Evolutionary conservation across 2,888 invertebrate species (phyloP).

Genomic region (Peribatodes rhomboidaria): DNA sequence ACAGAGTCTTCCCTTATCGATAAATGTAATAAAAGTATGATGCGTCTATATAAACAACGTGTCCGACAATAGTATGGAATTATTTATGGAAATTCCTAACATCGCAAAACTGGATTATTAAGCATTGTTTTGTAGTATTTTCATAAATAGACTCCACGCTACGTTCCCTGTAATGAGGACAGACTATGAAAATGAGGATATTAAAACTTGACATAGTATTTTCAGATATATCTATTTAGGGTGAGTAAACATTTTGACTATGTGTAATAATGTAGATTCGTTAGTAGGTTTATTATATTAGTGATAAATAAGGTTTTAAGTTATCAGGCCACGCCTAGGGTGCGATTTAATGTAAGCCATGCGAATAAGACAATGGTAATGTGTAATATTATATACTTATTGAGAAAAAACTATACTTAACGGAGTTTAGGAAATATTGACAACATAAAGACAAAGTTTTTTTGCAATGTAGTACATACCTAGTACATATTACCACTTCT

Average conservation of each 20-base stretch:
- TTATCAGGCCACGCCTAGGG: too few relatives aligned
- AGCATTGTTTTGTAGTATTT: slow-evolving; percentile 9
- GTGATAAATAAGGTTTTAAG: too few relatives aligned
- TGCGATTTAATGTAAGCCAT: too few relatives aligned
- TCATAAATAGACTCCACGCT: slow-evolving; percentile 6
- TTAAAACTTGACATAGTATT: not conserved
- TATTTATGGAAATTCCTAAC: slow-evolving; percentile 5
- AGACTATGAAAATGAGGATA: not conserved
- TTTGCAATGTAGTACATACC: too few relatives aligned
- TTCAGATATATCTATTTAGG: not conserved
- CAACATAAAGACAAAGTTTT: too few relatives aligned
- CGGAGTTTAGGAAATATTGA: too few relatives aligned
- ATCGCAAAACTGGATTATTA: not conserved
- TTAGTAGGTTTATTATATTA: not conserved
- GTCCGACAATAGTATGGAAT: slow-evolving; percentile 2
- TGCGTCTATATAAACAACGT: slow-evolving; percentile 5
- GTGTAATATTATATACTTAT: too few relatives aligned
- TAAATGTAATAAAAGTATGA: slow-evolving; percentile 6
- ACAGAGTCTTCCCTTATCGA: slow-evolving; percentile 6
- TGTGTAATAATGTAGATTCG: slow-evolving; percentile 2
- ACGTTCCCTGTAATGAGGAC: slow-evolving; percentile 22
- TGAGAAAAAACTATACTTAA: too few relatives aligned
- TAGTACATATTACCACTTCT: too few relatives aligned
- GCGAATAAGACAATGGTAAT: too few relatives aligned
- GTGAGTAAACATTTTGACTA: slow-evolving; percentile 1